Base-by-base conservation (phyloP, 2,888 invertebrate genomes). In the Aspidiotus destructor region DNA sequence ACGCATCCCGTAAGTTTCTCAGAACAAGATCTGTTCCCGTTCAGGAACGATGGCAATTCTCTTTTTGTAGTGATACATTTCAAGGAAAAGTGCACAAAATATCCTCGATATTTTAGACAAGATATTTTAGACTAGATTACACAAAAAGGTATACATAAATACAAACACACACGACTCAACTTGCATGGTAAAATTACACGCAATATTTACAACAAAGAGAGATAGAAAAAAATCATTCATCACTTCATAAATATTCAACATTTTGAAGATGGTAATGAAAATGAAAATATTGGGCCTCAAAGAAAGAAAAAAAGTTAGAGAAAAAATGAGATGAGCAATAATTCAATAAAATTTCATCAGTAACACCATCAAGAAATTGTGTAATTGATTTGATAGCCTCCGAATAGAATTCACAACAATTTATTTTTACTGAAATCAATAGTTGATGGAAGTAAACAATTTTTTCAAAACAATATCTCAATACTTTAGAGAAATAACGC, bases 101-200 rank as follows among this genome's bases (percentile, higher is more conserved):
- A 67, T 67, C 67, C 58, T 48, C 67, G 58, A 13, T 48, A 67
- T 60, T 67, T 67, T 58, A 67, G 67, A 67, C 67, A 58, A 67
- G 67, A 67, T 67, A n/a, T n/a, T n/a, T 67, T 58, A 67, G 67
- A 67, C 67, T 67, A 67, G 67, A 67, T 67, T 67, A 67, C 67
- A 67, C 67, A 67, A 60, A 67, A 67, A 67, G 58, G 58, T 67
- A 48, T 67, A 67, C 67, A 67, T 58, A 67, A 40, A 17, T 48
- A 11, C 10, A 48, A 58, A 67, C 67, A 15, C 58, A 28, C 42
- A 67, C 67, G 48, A 67, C 58, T 67, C 60, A 65, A 42, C 44
- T 42, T 60, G 52, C 17, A 41, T 11, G 58, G 48, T 48, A 15
- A 28, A 28, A 67, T 48, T 48, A 60, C 57, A 60, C 8, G 28